These are phyloP conservation scores for Globicephala melas DNA, from an alignment of 2,113 vertebrate genomes.

Conservation along the genomic window DNA sequence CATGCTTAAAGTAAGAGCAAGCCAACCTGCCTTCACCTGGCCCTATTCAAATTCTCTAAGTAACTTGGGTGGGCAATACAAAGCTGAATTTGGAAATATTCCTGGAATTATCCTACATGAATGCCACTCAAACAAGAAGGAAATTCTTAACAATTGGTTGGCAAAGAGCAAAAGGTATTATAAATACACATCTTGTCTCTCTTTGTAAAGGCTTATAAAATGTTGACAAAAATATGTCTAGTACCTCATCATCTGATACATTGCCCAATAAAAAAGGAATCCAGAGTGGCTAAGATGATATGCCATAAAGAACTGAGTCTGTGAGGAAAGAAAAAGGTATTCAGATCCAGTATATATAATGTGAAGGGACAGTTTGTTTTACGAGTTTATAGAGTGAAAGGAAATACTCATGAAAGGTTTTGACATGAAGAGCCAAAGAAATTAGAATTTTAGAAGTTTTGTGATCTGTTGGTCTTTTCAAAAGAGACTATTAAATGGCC, in stretches of 20 bases:
- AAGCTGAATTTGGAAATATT: slow-evolving; percentile 27
- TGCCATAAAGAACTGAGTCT: background rate
- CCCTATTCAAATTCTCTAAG: background rate
- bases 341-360: background rate
- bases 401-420: background rate
- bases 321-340: background rate
- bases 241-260: background rate
- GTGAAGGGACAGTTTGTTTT: background rate
- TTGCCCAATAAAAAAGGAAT: background rate
- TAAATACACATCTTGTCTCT: background rate
- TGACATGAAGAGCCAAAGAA: background rate
- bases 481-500: background rate
- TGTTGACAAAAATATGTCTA: background rate
- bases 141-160: slow-evolving; percentile 16
- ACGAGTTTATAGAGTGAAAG: background rate
- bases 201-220: background rate
- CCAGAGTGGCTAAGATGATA: background rate
- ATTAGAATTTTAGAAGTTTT: background rate
- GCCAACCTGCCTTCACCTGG: background rate
- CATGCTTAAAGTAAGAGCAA: background rate
- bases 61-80: background rate
- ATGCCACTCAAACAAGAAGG: slow-evolving; percentile 12
- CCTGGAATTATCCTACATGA: slow-evolving; percentile 24
- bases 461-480: background rate
- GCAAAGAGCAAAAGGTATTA: slow-evolving; percentile 21